phyloP scores from a whole-genome alignment of 2,797 vertebrate genomes.

The Masticophis lateralis region DNA sequence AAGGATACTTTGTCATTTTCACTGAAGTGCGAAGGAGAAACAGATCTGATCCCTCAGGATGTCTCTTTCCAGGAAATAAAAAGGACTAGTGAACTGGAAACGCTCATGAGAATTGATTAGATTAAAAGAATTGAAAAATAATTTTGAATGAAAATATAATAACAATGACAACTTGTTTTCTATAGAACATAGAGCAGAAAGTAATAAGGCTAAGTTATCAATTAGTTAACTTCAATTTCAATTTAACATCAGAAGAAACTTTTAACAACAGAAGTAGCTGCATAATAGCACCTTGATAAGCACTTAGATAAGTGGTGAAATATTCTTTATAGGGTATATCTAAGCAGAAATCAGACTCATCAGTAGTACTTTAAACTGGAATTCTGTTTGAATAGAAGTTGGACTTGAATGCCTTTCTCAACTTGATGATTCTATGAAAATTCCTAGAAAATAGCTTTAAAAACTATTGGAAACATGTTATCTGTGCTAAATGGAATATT shows the following conservation, averaged over 20 bases:
- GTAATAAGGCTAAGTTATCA: background rate
- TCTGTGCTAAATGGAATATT: background rate
- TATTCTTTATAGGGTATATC: background rate
- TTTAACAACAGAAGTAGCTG: background rate
- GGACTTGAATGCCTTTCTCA: background rate
- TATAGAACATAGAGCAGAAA: background rate
- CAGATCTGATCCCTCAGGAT: background rate
- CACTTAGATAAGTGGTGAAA: background rate
- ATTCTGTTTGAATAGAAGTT: background rate
- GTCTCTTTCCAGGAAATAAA: background rate
- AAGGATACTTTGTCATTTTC: background rate
- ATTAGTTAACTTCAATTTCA: background rate
- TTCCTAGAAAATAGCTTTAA: background rate
- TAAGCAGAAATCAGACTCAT: background rate
- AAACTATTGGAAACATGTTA: background rate
- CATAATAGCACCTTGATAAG: background rate
- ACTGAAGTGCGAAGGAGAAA: background rate
- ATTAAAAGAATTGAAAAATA: background rate
- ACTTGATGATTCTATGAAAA: background rate
- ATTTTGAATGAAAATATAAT: background rate
- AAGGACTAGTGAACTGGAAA: background rate
- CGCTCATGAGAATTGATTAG: background rate
- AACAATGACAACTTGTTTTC: background rate
- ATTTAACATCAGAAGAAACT: background rate
- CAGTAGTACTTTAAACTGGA: background rate